These are phyloP conservation scores for Amia ocellicauda DNA, from an alignment of 2,113 vertebrate genomes.

Conservation along the genomic window DNA sequence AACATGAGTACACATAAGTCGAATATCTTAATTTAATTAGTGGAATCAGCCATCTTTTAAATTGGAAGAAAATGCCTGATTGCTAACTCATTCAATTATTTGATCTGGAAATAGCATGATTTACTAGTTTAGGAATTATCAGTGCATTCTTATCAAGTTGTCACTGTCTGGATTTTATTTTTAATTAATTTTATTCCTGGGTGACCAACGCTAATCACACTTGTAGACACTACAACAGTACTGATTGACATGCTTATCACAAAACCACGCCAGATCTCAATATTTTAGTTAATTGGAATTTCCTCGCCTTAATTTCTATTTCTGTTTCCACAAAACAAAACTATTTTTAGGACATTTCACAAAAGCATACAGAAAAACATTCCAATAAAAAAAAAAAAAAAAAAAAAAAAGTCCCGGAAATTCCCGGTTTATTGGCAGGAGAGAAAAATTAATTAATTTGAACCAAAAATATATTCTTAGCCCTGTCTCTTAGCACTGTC, in stretches of 20 bases:
- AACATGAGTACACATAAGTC: background rate
- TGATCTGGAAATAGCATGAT: slow-evolving; percentile 1
- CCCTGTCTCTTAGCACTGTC: too few relatives aligned
- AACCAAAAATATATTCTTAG: too few relatives aligned
- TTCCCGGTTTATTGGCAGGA: too few relatives aligned
- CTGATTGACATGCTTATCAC: background rate
- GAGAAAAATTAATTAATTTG: too few relatives aligned
- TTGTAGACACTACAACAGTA: background rate
- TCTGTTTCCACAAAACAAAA: too few relatives aligned
- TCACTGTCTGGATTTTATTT: background rate
- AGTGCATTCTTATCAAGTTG: background rate
- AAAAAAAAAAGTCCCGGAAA: too few relatives aligned
- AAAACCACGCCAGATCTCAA: too few relatives aligned
- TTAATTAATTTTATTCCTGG: background rate
- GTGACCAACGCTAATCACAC: background rate
- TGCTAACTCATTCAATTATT: slow-evolving; percentile 8
- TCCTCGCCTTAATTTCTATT: too few relatives aligned
- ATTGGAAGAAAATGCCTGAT: background rate
- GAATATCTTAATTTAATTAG: slow-evolving; percentile 2
- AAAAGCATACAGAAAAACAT: too few relatives aligned
- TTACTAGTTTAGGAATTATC: background rate
- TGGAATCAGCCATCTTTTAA: background rate
- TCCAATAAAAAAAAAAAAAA: too few relatives aligned
- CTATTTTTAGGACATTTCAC: too few relatives aligned
- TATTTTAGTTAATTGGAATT: too few relatives aligned